These are phyloP conservation scores for Scophthalmus maximus DNA, from an alignment of 2,113 vertebrate species.

Conservation along the genomic window DNA sequence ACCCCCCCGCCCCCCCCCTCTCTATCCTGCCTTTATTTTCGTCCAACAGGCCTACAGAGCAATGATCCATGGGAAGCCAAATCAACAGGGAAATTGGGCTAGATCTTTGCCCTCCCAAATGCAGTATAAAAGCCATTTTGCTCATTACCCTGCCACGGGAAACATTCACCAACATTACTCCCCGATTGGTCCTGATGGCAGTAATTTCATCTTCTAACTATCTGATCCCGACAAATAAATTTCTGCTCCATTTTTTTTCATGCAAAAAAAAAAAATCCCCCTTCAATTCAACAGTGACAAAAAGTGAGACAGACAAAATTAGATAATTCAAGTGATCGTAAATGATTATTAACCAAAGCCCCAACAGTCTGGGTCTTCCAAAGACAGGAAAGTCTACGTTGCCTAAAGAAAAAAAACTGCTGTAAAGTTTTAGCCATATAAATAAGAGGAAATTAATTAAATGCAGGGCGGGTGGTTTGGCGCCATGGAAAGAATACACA, in stretches of 20 bases:
- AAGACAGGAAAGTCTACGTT: constrained; percentile 84
- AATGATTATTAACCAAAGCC: constrained; percentile 75
- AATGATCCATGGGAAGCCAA: constrained; percentile 71
- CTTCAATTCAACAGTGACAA: constrained; percentile 54
- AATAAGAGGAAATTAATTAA: constrained; percentile 95
- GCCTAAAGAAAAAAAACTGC: constrained; percentile 74
- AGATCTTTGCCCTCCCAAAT: constrained; percentile 67
- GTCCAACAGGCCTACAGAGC: constrained; percentile 39
- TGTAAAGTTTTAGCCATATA: constrained; percentile 80
- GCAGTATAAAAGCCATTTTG: constrained; percentile 69
- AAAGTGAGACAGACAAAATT: constrained; percentile 59
- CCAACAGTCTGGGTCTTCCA: constrained; percentile 71
- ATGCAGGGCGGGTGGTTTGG: constrained; percentile 87
- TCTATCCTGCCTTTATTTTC: constrained; percentile 53
- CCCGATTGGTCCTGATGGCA: constrained; percentile 77
- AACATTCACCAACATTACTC: constrained; percentile 74
- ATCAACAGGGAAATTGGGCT: constrained; percentile 74
- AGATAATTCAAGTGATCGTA: constrained; percentile 68
- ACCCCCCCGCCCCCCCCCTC: constrained; percentile 12
- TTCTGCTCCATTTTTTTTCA: constrained; percentile 47
- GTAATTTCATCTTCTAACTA: constrained; percentile 76
- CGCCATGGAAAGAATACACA: constrained; percentile 90
- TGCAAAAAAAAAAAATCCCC: background rate
- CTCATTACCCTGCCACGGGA: constrained; percentile 66
- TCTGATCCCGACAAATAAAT: constrained; percentile 79